Evolutionary conservation across 2,113 vertebrate species (phyloP).

Genomic region (Ursus arctos): DNA sequence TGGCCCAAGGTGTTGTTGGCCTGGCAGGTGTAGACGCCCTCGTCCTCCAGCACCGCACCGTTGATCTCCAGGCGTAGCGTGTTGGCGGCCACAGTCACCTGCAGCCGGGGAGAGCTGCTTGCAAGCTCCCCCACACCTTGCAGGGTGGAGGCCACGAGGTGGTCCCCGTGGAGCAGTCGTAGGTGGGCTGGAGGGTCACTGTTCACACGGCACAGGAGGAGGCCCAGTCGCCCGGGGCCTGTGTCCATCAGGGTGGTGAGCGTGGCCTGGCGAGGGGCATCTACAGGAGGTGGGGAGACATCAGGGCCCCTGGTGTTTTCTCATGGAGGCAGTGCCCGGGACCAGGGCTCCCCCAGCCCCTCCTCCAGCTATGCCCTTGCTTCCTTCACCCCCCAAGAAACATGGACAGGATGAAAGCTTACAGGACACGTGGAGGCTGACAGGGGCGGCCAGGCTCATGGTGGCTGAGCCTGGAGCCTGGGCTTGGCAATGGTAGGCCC

Average conservation of each 20-base stretch:
- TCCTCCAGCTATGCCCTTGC: background rate
- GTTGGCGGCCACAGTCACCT: conserved; percentile 61
- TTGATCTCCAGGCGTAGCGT: conserved; percentile 78
- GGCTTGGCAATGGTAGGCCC: conserved; percentile 85
- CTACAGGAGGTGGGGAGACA: conserved; percentile 64
- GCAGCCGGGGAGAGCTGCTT: conserved; percentile 58
- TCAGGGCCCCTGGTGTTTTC: background rate
- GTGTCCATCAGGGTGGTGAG: conserved; percentile 83
- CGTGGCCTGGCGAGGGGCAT: conserved; percentile 71
- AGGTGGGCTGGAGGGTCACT: conserved; percentile 85
- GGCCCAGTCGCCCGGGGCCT: background rate
- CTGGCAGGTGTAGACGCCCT: conserved; percentile 83
- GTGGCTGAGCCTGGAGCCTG: background rate
- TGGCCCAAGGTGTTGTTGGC: conserved; percentile 84
- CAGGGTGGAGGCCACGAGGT: conserved; percentile 76
- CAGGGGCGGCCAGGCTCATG: background rate
- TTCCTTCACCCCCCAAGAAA: background rate
- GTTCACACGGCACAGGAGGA: conserved; percentile 85
- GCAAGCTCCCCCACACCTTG: background rate
- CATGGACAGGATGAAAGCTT: background rate
- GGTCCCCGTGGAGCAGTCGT: conserved; percentile 62
- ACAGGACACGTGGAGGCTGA: conserved; percentile 83
- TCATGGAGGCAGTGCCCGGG: background rate
- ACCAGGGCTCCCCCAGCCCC: background rate
- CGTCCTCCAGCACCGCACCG: conserved; percentile 77